Conservation (phyloP, 2,113 vertebrate genomes). For the Oncorhynchus keta region DNA sequence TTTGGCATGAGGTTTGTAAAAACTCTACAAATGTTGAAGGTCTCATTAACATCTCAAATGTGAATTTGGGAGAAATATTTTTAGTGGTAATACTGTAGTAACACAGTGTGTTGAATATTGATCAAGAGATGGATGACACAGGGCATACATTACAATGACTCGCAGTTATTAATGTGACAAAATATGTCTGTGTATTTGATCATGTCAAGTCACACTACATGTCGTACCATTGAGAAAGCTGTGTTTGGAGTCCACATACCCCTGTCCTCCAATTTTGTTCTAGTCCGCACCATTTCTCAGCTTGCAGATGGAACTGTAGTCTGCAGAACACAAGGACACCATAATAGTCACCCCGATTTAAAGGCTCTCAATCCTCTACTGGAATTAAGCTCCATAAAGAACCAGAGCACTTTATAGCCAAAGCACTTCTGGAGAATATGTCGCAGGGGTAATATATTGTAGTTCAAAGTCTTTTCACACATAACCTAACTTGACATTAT, state of each 20-base stretch:
- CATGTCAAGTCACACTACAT: not conserved
- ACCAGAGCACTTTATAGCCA: not conserved
- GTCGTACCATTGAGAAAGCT: not conserved
- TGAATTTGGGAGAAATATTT: not conserved
- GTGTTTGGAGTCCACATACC: not conserved
- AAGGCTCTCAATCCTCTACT: slow-evolving; percentile 3
- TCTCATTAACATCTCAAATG: not conserved
- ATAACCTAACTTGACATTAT: slow-evolving; percentile 15
- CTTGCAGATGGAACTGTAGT: not conserved
- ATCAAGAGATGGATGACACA: not conserved
- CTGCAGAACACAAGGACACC: slow-evolving; percentile 7
- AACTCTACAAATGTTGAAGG: not conserved
- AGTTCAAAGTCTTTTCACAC: no score
- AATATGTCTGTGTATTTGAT: no score
- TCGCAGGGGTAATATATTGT: slow-evolving; percentile 11
- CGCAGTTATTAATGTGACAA: not conserved
- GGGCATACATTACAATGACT: not conserved
- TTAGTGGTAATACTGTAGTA: not conserved
- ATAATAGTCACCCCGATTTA: not conserved
- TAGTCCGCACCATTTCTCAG: not conserved
- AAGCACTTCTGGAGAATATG: not conserved
- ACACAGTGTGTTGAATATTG: not conserved
- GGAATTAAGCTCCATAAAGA: slow-evolving; percentile 6
- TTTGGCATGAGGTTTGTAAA: not conserved
- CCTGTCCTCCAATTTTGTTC: not conserved